Evolutionary conservation across 2,797 vertebrate species (phyloP).

Genomic region (Channa striata): DNA sequence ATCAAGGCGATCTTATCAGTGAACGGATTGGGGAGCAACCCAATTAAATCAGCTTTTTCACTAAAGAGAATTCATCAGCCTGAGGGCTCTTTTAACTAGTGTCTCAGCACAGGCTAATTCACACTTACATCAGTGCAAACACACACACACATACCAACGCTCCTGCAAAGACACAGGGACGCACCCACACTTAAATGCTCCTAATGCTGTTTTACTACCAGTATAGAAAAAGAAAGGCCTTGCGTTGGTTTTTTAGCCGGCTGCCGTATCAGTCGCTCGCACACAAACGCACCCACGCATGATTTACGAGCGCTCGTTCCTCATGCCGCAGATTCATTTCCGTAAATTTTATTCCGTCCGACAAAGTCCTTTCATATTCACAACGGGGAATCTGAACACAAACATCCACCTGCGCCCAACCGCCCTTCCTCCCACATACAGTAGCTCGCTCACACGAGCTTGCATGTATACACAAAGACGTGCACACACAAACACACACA

Average conservation of each 20-base stretch:
- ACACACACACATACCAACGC: neutral
- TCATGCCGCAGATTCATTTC: conserved; percentile 47
- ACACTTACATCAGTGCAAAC: conserved; percentile 5
- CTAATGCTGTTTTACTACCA: conserved; percentile 39
- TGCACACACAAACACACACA: conserved; percentile 24
- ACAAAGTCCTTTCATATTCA: conserved; percentile 58
- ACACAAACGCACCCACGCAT: neutral
- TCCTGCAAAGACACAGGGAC: conserved; percentile 4
- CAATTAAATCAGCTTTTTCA: conserved; percentile 77
- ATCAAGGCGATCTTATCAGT: conserved; percentile 66
- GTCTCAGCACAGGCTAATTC: conserved; percentile 52
- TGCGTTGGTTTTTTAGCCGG: conserved; percentile 20
- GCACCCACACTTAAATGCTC: conserved; percentile 24
- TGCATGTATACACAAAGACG: neutral
- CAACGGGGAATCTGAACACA: conserved; percentile 51
- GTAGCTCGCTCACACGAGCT: neutral
- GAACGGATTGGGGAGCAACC: conserved; percentile 65
- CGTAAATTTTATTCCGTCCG: conserved; percentile 44
- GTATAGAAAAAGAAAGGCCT: neutral
- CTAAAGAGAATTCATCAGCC: conserved; percentile 74
- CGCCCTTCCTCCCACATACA: neutral
- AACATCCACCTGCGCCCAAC: conserved; percentile 41
- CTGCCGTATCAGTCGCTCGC: neutral
- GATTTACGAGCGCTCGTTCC: conserved; percentile 42
- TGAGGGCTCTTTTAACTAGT: conserved; percentile 66